Evolutionary conservation across 2,888 invertebrate species (phyloP).

Genomic region (Acholoe squamosa): DNA sequence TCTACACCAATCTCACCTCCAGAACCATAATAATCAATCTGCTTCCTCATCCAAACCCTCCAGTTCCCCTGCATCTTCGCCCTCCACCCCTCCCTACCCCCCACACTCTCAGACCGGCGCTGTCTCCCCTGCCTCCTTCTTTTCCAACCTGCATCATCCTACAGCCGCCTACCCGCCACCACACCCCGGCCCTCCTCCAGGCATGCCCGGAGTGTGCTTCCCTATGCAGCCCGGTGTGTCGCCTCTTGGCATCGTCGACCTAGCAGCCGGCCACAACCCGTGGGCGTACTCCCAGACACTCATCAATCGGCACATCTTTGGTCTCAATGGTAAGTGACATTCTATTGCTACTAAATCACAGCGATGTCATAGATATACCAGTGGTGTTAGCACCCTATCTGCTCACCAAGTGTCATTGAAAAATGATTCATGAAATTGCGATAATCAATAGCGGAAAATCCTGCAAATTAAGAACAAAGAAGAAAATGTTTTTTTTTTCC

Average conservation of each 20-base stretch:
- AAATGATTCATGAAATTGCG: too few species aligned
- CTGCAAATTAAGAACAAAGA: too few species aligned
- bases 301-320: slow-evolving; percentile 63
- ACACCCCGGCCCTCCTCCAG: not conserved
- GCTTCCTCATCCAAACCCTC: slow-evolving; percentile 1
- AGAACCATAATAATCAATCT: not conserved
- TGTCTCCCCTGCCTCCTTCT: not conserved
- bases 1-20: not conserved
- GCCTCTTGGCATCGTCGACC: slow-evolving; percentile 51
- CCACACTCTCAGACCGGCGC: not conserved
- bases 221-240: slow-evolving; percentile 53
- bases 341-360: not conserved
- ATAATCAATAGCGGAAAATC: too few species aligned
- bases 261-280: slow-evolving; percentile 50
- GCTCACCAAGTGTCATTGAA: too few species aligned
- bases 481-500: too few species aligned
- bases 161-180: slow-evolving; percentile 16
- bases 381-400: too few species aligned
- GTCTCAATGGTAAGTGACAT: slow-evolving; percentile 61
- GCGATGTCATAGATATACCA: not conserved
- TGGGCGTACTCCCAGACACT: slow-evolving; percentile 62
- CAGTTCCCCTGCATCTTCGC: not conserved
- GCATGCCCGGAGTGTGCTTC: slow-evolving; percentile 15
- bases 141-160: slow-evolving; percentile 25
- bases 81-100: not conserved